phyloP scores from a whole-genome alignment of 1,140 invertebrate species.

The Gryllus bimaculatus region DNA sequence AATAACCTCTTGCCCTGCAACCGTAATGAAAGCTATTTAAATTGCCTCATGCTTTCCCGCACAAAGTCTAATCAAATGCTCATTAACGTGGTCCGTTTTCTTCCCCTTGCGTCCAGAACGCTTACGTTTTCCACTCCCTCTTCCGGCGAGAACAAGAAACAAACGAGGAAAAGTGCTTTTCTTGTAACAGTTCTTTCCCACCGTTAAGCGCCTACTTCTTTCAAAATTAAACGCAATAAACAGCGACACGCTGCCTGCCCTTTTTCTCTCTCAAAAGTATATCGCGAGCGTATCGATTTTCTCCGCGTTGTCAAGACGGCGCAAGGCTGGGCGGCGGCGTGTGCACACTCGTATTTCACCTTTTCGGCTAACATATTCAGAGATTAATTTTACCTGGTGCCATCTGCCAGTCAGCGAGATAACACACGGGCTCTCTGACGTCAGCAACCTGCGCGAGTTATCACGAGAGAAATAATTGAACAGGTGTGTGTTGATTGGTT shows the following conservation, averaged over 20 bases:
- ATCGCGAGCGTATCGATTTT: too few relatives aligned
- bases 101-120: neutral
- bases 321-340: too few relatives aligned
- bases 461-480: slow-evolving; percentile 5
- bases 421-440: neutral
- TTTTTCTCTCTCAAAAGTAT: too few relatives aligned
- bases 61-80: slow-evolving; percentile 1
- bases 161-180: neutral
- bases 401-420: neutral
- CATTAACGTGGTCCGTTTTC: neutral
- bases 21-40: neutral
- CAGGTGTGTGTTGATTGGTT: slow-evolving; percentile 3
- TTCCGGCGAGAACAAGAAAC: neutral
- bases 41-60: neutral
- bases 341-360: too few relatives aligned
- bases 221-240: neutral
- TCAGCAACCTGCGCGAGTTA: neutral
- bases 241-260: neutral
- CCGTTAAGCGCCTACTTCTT: neutral
- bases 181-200: neutral
- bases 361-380: neutral
- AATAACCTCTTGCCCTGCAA: neutral
- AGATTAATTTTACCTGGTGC: neutral
- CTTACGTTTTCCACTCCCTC: neutral
- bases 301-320: too few relatives aligned